Base-by-base conservation (phyloP, 2,888 invertebrate species). In the Deroplatys truncata region DNA sequence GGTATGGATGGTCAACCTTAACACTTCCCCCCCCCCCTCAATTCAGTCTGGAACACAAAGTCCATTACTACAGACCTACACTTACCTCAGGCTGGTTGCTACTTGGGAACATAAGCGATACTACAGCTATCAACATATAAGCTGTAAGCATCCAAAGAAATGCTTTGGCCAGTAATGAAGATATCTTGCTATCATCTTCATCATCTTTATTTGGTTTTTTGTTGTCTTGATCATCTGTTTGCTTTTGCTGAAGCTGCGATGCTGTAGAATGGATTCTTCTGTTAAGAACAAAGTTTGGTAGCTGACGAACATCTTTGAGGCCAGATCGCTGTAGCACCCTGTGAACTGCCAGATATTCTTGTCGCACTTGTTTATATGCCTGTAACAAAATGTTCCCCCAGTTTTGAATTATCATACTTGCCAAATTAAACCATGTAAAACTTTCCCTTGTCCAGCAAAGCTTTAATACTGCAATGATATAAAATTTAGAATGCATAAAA, bases 121-220 rank as follows among this genome's bases (percentile, higher is more conserved):
- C 95, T 89, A 96, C 94, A n/a, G 96, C 95, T 43, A 97, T 95
- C 72, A 97, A 94, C 94, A 97, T 95, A 92, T 96, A 97, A 28
- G 96, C 96, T 5, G 96, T 96, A 49, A 97, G 93, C 95, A 97
- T 95, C 97, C 97, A 97, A 88, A 97, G 94, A n/a, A 96, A 95
- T 0, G 96, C 96, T 92, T 98, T 97, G 35, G 97, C 95, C 43
- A 97, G 91, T 5, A 97, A 93, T 0, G 97, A 96, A 0, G 96
- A 95, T 91, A 97, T 93, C 93, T 97, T 97, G 89, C 96, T 96
- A 90, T 96, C 95, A 89, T 96, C 96, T 88, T 96, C 95, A 90
- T 94, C 94, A 72, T 92, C 91, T 82, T 92, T 91, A 4, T 92
- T 91, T 13, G 92, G 91, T 87, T 92, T 91, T 84, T 92, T 92